These are phyloP conservation scores for Edolisoma coerulescens DNA, from an alignment of 2,113 vertebrate species.

Conservation along the genomic window DNA sequence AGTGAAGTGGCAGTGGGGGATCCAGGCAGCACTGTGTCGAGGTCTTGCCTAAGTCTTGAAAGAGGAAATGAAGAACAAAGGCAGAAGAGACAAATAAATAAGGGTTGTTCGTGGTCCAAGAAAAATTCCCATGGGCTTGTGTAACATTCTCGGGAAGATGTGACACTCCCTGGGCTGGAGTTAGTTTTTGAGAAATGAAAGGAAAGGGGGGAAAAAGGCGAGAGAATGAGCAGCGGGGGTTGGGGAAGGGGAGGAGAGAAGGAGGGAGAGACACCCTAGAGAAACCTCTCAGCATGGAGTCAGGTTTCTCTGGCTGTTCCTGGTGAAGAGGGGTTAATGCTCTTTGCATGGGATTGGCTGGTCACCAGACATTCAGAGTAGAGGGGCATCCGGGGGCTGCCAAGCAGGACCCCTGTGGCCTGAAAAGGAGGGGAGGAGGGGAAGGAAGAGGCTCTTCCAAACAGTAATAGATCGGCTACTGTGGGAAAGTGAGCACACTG, in stretches of 20 bases:
- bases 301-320: constrained; percentile 25
- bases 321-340: constrained; percentile 11
- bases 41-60: constrained; percentile 46
- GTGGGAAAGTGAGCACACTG: constrained; percentile 61
- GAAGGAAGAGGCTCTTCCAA: constrained; percentile 42
- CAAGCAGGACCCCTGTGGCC: constrained; percentile 62
- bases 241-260: not conserved
- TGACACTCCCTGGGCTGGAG: not conserved
- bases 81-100: constrained; percentile 62
- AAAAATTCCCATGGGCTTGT: constrained; percentile 24
- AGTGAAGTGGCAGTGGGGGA: constrained; percentile 7
- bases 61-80: constrained; percentile 66
- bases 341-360: constrained; percentile 55
- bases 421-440: constrained; percentile 46
- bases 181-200: constrained; percentile 6
- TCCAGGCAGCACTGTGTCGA: not conserved
- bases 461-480: constrained; percentile 60
- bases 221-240: not conserved
- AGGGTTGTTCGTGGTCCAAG: constrained; percentile 46
- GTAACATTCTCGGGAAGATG: not conserved
- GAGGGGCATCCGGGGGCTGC: constrained; percentile 40
- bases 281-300: constrained; percentile 32
- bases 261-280: not conserved
- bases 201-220: not conserved
- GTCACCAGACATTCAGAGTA: constrained; percentile 45